Percentiles rank a stretch among this genome's conserved stretches.
Evolutionary conservation across 1,140 invertebrate species (phyloP).

Genomic region (Phthorimaea operculella): DNA sequence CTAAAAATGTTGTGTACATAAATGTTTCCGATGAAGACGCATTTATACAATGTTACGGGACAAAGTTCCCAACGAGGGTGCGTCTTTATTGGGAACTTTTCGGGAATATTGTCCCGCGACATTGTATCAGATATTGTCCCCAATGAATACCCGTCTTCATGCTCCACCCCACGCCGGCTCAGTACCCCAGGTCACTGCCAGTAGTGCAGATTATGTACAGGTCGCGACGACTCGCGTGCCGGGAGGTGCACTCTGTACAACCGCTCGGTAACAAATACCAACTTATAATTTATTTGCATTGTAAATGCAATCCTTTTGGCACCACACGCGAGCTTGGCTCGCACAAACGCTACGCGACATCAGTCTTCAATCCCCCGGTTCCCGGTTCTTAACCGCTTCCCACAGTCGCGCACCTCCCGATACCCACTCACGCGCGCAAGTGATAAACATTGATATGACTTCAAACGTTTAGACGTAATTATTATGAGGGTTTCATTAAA

Average conservation of each 20-base stretch:
- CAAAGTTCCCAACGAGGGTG: too few relatives aligned
- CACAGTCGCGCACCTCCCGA: background rate
- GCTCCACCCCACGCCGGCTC: background rate
- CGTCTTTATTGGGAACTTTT: too few relatives aligned
- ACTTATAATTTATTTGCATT: background rate
- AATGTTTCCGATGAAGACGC: too few relatives aligned
- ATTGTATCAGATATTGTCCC: too few relatives aligned
- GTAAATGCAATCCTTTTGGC: background rate
- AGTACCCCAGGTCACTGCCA: background rate
- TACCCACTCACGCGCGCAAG: background rate
- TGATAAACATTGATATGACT: conserved; percentile 57
- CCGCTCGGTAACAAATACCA: background rate
- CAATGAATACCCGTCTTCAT: too few relatives aligned
- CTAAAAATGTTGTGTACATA: too few relatives aligned
- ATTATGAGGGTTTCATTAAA: conserved; percentile 56
- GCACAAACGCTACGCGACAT: conserved; percentile 1
- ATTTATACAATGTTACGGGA: too few relatives aligned
- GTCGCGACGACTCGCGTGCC: background rate
- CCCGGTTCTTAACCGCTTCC: background rate
- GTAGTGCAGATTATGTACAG: background rate
- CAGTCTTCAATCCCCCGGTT: background rate
- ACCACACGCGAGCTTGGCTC: background rate
- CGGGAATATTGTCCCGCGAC: too few relatives aligned
- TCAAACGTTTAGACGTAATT: conserved; percentile 37
- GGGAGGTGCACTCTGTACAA: background rate